Evolutionary conservation across 35 echinoderm and acorn worm species (phyloP), one percentile per base, ranked within the genome.

Genomic region (Apostichopus parvimensis): DNA sequence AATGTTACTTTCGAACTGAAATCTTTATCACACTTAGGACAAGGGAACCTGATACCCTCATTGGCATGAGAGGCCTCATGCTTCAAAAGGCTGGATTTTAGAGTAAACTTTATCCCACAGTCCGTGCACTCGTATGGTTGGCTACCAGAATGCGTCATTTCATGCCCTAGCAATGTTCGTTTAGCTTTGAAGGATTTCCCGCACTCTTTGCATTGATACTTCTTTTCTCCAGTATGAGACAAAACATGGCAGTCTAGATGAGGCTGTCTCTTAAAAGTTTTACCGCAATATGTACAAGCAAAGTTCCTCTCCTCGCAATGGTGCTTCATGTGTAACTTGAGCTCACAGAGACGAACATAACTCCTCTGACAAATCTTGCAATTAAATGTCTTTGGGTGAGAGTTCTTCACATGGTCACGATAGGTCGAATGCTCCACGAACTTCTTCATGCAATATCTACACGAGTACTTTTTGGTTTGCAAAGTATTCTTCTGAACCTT

Each of bases 11-110:
- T 91, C 17, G 89, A 91, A 59, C 89, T 78, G 73, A 91, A 91
- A 91, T 91, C 89, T 59, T 91, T 91, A 53, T 91, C 73, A 59
- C 89, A 91, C 57, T 91, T 91, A 7, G 89, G 89, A 68, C 89
- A 91, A 8, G 54, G 53, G 73, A 78, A 54, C 54, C 89, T 9
- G 6, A 78, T 26, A 55, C 89, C 72, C 13, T 77, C 72, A n/a
- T 9, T 9, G 24, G 24, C 17, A 59, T 91, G 89, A 17, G 56
- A 79, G 10, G 54, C 72, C 54, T 91, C 75, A 78, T 91, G 89
- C 59, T 91, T 91, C 72, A 91, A 59, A 59, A 91, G 89, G 73
- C 89, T 91, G 15, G 89, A 91, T 26, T 91, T 91, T 26, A 91
- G 53, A 91, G 89, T 91, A 24, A 91, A 91, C n/a, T 91, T 91